These are phyloP conservation scores for Anser cygnoides DNA, from an alignment of 2,113 vertebrate genomes.

Conservation along the genomic window DNA sequence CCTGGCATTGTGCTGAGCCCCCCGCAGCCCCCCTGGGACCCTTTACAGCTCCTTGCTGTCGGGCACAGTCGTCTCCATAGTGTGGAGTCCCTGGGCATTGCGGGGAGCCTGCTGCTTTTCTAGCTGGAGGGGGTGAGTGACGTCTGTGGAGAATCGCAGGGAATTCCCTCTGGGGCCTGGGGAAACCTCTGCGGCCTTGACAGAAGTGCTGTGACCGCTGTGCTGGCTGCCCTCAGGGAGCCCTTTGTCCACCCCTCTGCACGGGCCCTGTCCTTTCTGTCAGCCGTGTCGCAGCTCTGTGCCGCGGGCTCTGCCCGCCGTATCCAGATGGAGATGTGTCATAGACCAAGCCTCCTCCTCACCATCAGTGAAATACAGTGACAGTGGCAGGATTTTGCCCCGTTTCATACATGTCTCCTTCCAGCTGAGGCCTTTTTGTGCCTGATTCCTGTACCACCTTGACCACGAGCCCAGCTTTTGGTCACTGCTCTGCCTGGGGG, in stretches of 20 bases:
- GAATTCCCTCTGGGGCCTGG: not conserved
- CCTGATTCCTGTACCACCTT: not conserved
- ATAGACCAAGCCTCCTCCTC: no score
- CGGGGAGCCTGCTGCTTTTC: not conserved
- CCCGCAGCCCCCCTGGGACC: not conserved
- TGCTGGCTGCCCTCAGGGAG: not conserved
- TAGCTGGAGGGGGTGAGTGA: not conserved
- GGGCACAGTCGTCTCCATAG: rapidly evolving
- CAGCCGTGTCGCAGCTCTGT: not conserved
- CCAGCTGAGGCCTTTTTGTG: not conserved
- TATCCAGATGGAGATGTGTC: not conserved
- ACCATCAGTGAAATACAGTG: not conserved
- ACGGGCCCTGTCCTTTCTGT: not conserved
- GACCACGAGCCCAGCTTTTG: not conserved
- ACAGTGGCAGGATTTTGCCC: not conserved
- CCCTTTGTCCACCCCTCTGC: not conserved
- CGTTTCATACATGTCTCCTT: not conserved
- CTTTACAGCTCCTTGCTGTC: not conserved
- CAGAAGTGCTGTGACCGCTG: not conserved
- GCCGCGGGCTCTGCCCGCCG: not conserved
- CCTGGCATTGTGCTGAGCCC: not conserved
- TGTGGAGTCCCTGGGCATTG: not conserved
- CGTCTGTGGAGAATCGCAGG: not conserved
- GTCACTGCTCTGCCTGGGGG: not conserved
- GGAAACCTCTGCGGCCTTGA: not conserved